A percentile compares a stretch with the other conserved stretches of the same genome.
phyloP scores from a whole-genome alignment of 2,113 vertebrate species.

The Prietella phreatophila region DNA sequence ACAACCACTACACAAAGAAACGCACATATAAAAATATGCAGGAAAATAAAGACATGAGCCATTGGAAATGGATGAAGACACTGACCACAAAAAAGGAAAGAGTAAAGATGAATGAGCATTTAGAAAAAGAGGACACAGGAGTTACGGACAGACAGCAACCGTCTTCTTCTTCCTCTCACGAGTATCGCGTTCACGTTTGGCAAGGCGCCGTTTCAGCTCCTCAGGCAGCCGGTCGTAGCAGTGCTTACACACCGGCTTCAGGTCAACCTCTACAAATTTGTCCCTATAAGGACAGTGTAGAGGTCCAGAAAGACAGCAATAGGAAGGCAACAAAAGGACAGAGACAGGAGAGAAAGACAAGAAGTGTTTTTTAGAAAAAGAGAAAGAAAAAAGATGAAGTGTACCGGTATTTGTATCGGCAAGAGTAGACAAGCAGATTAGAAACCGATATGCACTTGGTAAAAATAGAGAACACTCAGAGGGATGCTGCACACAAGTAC shows the following conservation, averaged over 20 bases:
- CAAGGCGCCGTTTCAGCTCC: slow-evolving; percentile 93
- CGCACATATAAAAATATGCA: neutral
- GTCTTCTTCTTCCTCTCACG: slow-evolving; percentile 91
- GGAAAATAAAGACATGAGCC: neutral
- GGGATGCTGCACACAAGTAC: neutral
- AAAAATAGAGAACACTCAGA: neutral
- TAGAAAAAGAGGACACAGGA: slow-evolving; percentile 55
- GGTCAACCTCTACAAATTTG: slow-evolving; percentile 99
- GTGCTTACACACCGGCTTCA: slow-evolving; percentile 94
- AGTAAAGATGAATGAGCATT: slow-evolving; percentile 55
- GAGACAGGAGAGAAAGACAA: slow-evolving; percentile 58
- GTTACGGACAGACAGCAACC: slow-evolving; percentile 83
- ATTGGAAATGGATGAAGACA: slow-evolving; percentile 51
- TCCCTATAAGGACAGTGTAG: slow-evolving; percentile 75
- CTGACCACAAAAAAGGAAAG: slow-evolving; percentile 72
- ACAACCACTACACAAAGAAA: neutral
- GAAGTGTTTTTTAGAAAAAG: slow-evolving; percentile 45
- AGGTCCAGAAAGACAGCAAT: slow-evolving; percentile 45
- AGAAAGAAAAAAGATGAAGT: neutral
- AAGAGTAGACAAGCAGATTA: slow-evolving; percentile 15
- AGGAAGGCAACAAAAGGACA: slow-evolving; percentile 47
- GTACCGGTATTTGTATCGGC: neutral
- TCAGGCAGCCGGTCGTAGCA: slow-evolving; percentile 96
- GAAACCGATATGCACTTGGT: slow-evolving; percentile 17
- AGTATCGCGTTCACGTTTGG: slow-evolving; percentile 85